A percentile compares a stretch with the other conserved stretches of the same genome.
These are phyloP conservation scores for Hydra vulgaris DNA, from an alignment of 30 jellyfish, hydroid and myxozoan genomes.

Conservation along the genomic window DNA sequence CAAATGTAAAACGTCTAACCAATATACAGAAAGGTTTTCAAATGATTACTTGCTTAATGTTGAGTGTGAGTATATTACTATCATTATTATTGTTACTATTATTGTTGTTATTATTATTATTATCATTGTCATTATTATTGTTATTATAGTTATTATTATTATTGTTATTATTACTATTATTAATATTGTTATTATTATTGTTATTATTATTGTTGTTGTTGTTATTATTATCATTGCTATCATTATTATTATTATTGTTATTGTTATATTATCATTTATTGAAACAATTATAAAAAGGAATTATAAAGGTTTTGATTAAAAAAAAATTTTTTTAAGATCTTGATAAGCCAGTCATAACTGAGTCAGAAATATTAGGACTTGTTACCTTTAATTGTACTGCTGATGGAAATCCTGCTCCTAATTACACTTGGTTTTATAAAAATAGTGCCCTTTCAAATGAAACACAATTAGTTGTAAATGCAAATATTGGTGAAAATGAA, in stretches of 20 bases:
- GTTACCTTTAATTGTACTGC: constrained; percentile 30
- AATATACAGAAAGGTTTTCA: neutral
- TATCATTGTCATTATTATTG: no score
- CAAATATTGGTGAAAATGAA: neutral
- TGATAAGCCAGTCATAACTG: neutral
- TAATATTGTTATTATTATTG: no score
- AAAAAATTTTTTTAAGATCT: neutral
- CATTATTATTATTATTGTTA: no score
- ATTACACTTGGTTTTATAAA: constrained; percentile 34
- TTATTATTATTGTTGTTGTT: no score
- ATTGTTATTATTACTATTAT: no score
- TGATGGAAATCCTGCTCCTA: constrained; percentile 73
- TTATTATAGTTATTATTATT: no score
- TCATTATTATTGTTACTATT: no score
- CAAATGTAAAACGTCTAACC: neutral
- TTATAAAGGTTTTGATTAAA: no score
- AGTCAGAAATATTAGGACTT: neutral
- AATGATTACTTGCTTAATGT: neutral
- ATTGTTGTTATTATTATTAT: no score
- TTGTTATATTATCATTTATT: no score
- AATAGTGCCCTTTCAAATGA: neutral
- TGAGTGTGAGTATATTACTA: neutral
- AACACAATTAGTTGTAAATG: neutral
- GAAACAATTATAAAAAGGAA: no score
- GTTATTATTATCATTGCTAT: no score